phyloP scores from a whole-genome alignment of 2,888 invertebrate species.

The Meta bourneti region DNA sequence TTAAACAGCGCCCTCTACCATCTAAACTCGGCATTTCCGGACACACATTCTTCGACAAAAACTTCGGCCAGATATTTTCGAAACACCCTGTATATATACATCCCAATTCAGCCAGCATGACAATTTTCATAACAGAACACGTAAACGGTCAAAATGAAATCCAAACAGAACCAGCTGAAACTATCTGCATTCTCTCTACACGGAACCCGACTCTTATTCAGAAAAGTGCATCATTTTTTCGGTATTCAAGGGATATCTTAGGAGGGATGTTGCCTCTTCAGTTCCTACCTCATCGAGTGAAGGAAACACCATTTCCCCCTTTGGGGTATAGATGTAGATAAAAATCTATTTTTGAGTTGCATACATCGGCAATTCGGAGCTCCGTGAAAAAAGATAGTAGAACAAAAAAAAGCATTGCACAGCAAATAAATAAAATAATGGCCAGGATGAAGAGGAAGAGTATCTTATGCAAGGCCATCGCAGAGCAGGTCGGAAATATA shows the following conservation, averaged over 20 bases:
- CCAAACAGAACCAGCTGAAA: not conserved
- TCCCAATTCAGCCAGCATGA: too few relatives aligned
- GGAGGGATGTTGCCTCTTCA: not conserved
- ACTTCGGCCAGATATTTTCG: too few relatives aligned
- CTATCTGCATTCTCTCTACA: not conserved
- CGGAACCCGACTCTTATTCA: not conserved
- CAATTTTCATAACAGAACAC: not conserved
- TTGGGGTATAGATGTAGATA: not conserved
- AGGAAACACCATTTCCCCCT: slow-evolving; percentile 4
- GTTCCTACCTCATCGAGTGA: not conserved
- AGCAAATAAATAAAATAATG: slow-evolving; percentile 18
- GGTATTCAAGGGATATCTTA: not conserved
- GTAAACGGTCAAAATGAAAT: not conserved
- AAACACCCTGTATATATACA: too few relatives aligned
- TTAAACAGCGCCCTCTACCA: too few relatives aligned
- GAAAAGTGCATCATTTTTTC: not conserved
- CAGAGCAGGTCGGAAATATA: slow-evolving; percentile 36
- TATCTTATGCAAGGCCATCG: slow-evolving; percentile 32
- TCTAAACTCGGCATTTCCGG: too few relatives aligned
- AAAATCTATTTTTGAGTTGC: slow-evolving; percentile 4
- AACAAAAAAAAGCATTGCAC: slow-evolving; percentile 28
- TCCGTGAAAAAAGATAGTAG: slow-evolving; percentile 10
- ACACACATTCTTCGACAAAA: too few relatives aligned
- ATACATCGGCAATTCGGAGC: not conserved
- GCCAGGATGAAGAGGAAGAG: not conserved